Evolutionary conservation across 2,888 invertebrate species (phyloP), one percentile per base, ranked within the genome.

Genomic region (Meganola albula): DNA sequence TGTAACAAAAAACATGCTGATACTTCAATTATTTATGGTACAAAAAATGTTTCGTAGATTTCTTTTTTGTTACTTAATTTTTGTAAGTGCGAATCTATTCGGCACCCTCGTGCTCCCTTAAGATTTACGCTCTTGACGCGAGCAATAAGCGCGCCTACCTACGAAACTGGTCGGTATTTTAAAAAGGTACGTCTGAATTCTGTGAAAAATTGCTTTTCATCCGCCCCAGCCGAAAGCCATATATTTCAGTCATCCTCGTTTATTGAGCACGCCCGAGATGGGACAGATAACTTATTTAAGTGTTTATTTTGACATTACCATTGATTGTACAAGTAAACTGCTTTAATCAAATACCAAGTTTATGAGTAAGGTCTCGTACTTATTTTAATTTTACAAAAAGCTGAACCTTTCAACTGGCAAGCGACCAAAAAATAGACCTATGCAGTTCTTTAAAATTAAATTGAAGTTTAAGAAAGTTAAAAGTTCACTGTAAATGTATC

Each of bases 71-170:
- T 63, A 61, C 69, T 75, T 77, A 79, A 79, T 77, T 77, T 78
- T 75, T 78, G 58, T 75, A 74, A 79, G 75, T 75, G 76, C 71
- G 67, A 72, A 73, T 78, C 72, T 76, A 73, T 75, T 76, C 74
- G 68, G 67, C 73, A 69, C 73, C 74, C 74, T 58, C 62, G 61
- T 56, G 58, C 73, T 61, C 69, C 62, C 58, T 51, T 43, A 79
- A 79, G 79, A 79, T 82, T 80, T 79, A 80, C 75, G 74, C 62
- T 57, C 58, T 58, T 70, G 64, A 73, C 73, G 74, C 71, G 69
- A 64, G 73, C 76, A 76, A 77, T 79, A 78, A 77, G 74, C 73
- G 64, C 41, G 70, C 67, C 64, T 65, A 52, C 53, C 34, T 47
- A 61, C 64, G 61, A 67, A 68, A 59, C 68, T 68, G 66, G 67